Base-by-base conservation (phyloP, 2,113 vertebrate genomes). In the Micronycteris hirsuta region DNA sequence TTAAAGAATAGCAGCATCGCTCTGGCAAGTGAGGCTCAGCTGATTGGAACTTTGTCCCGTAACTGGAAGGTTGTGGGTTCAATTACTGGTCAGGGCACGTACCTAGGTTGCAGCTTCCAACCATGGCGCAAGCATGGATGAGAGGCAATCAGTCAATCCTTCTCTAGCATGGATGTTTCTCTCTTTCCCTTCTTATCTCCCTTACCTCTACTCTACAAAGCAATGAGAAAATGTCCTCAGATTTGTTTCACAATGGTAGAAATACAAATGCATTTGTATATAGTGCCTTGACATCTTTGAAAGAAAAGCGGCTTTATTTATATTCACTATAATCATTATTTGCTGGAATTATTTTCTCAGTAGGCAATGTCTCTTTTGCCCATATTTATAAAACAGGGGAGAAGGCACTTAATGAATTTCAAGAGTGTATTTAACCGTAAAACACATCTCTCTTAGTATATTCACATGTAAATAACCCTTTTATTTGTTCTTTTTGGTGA, bases 331-430 rank as follows among this genome's bases (percentile, higher is more conserved):
- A 93, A 97, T 96, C 94, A 96, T 97, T 97, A 95, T 95, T 82
- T 95, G 83, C 95, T 95, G 94, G 81, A 95, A 96, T 97, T 94
- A 97, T 98, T 96, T 97, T 97, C 96, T 96, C 97, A 86, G 94
- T 97, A 95, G 96, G 97, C 4, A n/a, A 63, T 80, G 83, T 93
- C 91, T 97, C 77, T 96, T 96, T 97, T 93, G 91, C 95, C 90
- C 76, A 65, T 95, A 91, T 97, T 97, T 97, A 97, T 97, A 91
- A 96, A 96, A 94, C 96, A 96, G 89, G 83, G 70, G 36, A 97
- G 96, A 95, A 97, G 86, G 86, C 93, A 89, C 97, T 94, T 96
- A 93, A 93, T 97, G 76, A 96, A 93, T 97, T 97, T 28, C 3
- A 96, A 96, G 85, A 61, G 95, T 91, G 80, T 96, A 92, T 97